A percentile compares a stretch with the other conserved stretches of the same genome.
These are phyloP conservation scores for Procambarus clarkii DNA, from an alignment of 1,140 invertebrate species.

Conservation along the genomic window DNA sequence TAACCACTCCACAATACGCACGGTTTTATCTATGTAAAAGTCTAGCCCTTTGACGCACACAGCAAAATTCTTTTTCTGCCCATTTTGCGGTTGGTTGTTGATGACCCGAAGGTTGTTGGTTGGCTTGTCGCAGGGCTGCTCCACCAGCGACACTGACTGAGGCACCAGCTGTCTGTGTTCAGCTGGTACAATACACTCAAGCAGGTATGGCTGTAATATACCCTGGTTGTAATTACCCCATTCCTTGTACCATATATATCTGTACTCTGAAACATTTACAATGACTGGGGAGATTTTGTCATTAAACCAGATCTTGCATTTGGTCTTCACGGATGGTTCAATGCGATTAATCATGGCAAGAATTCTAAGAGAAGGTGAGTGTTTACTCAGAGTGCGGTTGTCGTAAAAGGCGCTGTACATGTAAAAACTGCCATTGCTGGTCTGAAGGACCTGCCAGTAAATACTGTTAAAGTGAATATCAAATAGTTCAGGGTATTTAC, in stretches of 20 bases:
- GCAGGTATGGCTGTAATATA: conserved; percentile 92
- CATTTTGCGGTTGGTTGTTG: conserved; percentile 82
- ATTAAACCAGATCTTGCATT: conserved; percentile 94
- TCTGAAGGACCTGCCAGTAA: conserved; percentile 83
- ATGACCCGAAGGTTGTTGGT: conserved; percentile 79
- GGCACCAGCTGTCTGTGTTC: conserved; percentile 80
- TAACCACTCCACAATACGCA: conserved; percentile 94
- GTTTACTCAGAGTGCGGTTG: conserved; percentile 81
- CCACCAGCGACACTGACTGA: conserved; percentile 90
- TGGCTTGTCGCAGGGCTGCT: conserved; percentile 87
- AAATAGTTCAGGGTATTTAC: conserved; percentile 88
- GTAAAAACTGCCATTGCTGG: conserved; percentile 90
- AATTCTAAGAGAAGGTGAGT: conserved; percentile 89
- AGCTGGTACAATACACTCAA: conserved; percentile 88
- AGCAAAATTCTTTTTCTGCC: conserved; percentile 87
- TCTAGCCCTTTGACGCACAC: conserved; percentile 96
- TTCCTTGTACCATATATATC: conserved; percentile 95
- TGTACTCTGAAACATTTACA: conserved; percentile 88
- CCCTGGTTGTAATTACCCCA: conserved; percentile 96
- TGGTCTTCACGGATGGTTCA: conserved; percentile 87
- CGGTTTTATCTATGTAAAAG: conserved; percentile 92
- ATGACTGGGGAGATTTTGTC: conserved; percentile 87
- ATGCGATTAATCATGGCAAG: conserved; percentile 93
- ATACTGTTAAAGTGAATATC: conserved; percentile 94
- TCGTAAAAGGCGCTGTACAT: conserved; percentile 82